Conservation (phyloP, 2,888 invertebrate genomes). For the Cosmia trapezina region DNA sequence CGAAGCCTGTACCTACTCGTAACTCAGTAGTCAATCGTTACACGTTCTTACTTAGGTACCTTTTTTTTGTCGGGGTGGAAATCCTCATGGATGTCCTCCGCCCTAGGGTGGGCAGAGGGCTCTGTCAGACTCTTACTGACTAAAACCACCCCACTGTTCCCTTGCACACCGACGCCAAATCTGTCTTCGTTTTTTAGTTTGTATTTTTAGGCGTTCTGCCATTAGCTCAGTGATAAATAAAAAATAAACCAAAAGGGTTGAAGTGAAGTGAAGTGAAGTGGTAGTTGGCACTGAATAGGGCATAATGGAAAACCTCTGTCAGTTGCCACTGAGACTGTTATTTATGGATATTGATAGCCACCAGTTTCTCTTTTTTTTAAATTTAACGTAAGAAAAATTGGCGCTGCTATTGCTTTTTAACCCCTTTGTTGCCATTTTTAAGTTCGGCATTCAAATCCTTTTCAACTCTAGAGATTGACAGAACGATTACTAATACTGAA, state of each 20-base stretch:
- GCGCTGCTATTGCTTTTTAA: conserved; percentile 17
- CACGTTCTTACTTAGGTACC: neutral
- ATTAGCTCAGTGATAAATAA: conserved; percentile 42
- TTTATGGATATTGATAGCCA: conserved; percentile 53
- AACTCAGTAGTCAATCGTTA: neutral
- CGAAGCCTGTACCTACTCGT: neutral
- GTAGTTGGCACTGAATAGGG: conserved; percentile 53
- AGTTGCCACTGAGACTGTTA: conserved; percentile 54
- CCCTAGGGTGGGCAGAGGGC: too few species aligned
- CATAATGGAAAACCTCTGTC: conserved; percentile 64
- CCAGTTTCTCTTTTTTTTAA: conserved; percentile 46
- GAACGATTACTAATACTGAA: conserved; percentile 1
- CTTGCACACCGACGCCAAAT: neutral
- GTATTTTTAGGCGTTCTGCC: conserved; percentile 34
- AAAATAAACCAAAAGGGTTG: conserved; percentile 49
- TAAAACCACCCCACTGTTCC: too few species aligned
- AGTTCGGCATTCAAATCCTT: conserved; percentile 17
- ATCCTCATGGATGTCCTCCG: too few species aligned
- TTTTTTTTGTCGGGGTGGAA: too few species aligned
- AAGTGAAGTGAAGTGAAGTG: conserved; percentile 43
- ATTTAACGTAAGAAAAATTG: conserved; percentile 41
- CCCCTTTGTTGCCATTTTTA: conserved; percentile 11
- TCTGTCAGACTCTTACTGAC: too few species aligned
- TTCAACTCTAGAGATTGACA: conserved; percentile 1
- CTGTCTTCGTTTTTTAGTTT: conserved; percentile 8